Conservation (phyloP, 2,888 invertebrate genomes). For the Tetranychus piercei region DNA sequence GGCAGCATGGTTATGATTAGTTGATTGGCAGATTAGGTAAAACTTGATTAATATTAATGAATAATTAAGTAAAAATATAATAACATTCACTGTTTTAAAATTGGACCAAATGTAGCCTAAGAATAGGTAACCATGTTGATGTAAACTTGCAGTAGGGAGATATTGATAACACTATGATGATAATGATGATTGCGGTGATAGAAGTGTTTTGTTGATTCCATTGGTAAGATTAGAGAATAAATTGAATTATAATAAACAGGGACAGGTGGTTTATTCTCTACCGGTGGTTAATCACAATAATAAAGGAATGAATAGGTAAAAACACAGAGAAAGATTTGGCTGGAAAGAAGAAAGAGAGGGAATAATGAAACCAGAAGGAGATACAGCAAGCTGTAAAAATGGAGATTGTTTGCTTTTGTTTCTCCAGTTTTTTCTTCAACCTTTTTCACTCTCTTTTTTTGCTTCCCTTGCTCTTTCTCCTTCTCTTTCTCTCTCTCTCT, state of each 20-base stretch:
- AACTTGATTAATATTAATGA: background rate
- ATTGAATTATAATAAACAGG: background rate
- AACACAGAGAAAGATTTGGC: background rate
- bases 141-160: background rate
- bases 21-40: background rate
- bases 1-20: background rate
- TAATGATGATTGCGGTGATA: background rate
- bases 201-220: background rate
- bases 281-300: background rate
- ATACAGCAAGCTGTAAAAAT: background rate
- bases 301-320: background rate
- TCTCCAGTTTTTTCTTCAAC: background rate
- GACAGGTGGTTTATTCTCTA: background rate
- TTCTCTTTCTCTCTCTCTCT: background rate
- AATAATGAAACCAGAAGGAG: background rate
- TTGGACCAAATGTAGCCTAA: background rate
- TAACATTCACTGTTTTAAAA: background rate
- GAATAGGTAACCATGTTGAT: background rate
- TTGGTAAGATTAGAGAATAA: background rate
- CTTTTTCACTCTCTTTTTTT: constrained; percentile 6
- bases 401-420: background rate
- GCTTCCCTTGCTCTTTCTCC: background rate
- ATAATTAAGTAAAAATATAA: background rate
- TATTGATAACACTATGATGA: background rate
- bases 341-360: background rate